Percentiles rank a stretch among this genome's conserved stretches.
These are phyloP conservation scores for Rapana venosa DNA, from an alignment of 2,888 invertebrate genomes.

Conservation along the genomic window DNA sequence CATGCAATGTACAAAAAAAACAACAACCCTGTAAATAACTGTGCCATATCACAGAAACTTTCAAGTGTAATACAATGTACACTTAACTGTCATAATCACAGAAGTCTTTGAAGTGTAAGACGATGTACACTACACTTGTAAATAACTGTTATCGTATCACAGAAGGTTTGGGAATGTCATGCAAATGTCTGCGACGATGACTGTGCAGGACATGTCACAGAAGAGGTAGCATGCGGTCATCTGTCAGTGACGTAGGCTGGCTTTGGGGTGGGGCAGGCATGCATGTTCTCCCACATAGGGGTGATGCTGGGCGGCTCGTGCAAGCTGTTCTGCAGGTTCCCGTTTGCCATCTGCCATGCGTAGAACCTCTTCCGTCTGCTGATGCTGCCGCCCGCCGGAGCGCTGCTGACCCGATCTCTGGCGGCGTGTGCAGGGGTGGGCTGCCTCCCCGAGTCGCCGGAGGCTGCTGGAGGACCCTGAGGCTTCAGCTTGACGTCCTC, in stretches of 20 bases:
- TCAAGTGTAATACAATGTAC: too few relatives aligned
- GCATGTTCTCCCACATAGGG: constrained; percentile 52
- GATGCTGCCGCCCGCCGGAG: neutral
- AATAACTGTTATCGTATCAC: neutral
- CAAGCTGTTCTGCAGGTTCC: constrained; percentile 42
- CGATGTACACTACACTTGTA: too few relatives aligned
- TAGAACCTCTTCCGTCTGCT: constrained; percentile 47
- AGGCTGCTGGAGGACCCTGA: neutral
- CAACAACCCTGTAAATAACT: neutral
- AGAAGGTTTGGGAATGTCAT: neutral
- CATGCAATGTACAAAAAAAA: neutral
- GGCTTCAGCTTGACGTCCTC: neutral
- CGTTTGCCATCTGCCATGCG: constrained; percentile 58
- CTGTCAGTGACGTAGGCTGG: constrained; percentile 23
- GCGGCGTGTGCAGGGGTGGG: neutral
- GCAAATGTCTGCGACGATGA: neutral
- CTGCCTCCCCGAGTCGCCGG: neutral
- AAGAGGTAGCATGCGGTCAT: neutral
- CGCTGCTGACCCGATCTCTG: constrained; percentile 37
- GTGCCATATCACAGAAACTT: too few relatives aligned
- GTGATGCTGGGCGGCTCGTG: constrained; percentile 54
- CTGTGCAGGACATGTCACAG: neutral
- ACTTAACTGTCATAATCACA: too few relatives aligned
- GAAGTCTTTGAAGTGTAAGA: too few relatives aligned
- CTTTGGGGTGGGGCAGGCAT: neutral